Conservation (phyloP, 2,797 vertebrate genomes). For the Alfaro cultratus region DNA sequence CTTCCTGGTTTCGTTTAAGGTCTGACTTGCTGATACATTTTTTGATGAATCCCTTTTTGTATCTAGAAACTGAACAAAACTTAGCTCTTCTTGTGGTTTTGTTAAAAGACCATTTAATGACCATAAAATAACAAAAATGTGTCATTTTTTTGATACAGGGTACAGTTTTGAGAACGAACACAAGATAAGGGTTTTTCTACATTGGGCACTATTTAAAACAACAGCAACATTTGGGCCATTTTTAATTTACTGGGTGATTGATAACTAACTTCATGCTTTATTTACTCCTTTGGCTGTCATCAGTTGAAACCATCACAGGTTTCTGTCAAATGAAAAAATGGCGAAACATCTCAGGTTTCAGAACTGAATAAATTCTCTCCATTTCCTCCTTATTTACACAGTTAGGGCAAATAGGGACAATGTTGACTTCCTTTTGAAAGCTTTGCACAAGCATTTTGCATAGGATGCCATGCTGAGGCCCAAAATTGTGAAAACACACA, state of each 20-base stretch:
- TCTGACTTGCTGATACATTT: background rate
- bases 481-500: conserved; percentile 24
- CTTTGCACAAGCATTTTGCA: conserved; percentile 21
- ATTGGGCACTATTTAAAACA: background rate
- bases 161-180: background rate
- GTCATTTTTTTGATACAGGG: background rate
- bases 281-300: background rate
- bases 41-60: background rate
- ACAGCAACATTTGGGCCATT: background rate
- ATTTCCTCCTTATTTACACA: conserved; percentile 22
- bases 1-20: background rate
- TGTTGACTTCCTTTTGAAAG: conserved; percentile 19
- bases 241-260: background rate
- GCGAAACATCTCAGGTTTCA: background rate
- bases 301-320: background rate
- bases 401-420: conserved; percentile 10
- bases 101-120: background rate
- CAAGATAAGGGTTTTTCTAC: background rate
- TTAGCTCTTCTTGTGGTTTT: background rate
- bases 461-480: conserved; percentile 1
- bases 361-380: background rate
- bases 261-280: background rate
- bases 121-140: background rate
- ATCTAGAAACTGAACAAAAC: background rate
- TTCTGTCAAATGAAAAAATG: background rate